phyloP scores from a whole-genome alignment of 2,888 invertebrate genomes.

The Rhingia campestris region DNA sequence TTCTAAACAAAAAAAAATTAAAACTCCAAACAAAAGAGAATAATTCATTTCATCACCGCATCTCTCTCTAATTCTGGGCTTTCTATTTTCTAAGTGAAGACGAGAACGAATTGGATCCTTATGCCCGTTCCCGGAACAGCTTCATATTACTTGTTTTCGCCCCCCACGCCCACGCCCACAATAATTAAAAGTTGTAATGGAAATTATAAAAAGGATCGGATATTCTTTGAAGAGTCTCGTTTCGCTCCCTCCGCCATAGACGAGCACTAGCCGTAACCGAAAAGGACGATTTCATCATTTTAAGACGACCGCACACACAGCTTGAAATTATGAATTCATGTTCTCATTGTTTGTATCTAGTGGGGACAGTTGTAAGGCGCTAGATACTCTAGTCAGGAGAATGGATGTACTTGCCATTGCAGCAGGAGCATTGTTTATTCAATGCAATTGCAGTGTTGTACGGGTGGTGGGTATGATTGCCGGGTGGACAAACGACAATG shows the following conservation, averaged over 20 bases:
- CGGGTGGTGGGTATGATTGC: neutral
- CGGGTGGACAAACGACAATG: conserved; percentile 7
- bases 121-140: neutral
- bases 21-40: conserved; percentile 52
- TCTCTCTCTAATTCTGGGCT: conserved; percentile 49
- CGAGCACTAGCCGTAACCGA: conserved; percentile 3
- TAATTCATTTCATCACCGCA: conserved; percentile 67
- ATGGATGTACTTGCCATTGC: conserved; percentile 28
- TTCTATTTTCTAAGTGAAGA: conserved; percentile 22
- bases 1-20: conserved; percentile 53
- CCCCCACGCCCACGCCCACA: conserved; percentile 44
- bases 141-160: conserved; percentile 4
- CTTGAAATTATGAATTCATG: conserved; percentile 66
- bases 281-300: conserved; percentile 64
- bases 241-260: neutral
- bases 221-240: conserved; percentile 54
- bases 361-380: conserved; percentile 47
- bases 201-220: conserved; percentile 69
- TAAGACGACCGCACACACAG: conserved; percentile 60
- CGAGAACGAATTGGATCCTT: neutral
- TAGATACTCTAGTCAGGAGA: neutral
- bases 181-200: conserved; percentile 72
- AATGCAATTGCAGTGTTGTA: conserved; percentile 33
- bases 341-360: conserved; percentile 48
- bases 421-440: conserved; percentile 51